A percentile compares a stretch with the other conserved stretches of the same genome.
Evolutionary conservation across 2,888 invertebrate genomes (phyloP).

Genomic region (Mystacides longicornis): DNA sequence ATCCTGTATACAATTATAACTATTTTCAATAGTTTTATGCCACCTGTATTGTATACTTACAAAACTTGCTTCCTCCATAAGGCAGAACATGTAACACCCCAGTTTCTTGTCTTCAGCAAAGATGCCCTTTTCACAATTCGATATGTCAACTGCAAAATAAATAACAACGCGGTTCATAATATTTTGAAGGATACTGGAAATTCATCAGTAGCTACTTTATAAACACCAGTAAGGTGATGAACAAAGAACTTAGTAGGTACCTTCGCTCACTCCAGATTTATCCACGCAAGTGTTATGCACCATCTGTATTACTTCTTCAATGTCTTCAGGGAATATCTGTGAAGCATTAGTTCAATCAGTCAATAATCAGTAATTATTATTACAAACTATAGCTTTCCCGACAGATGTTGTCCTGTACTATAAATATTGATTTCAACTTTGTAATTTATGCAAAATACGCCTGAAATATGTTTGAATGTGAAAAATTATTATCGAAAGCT

Average conservation of each 20-base stretch:
- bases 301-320: slow-evolving; percentile 46
- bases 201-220: too few relatives aligned
- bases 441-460: too few relatives aligned
- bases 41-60: slow-evolving; percentile 37
- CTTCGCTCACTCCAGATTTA: slow-evolving; percentile 44
- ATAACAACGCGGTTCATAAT: neutral
- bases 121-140: slow-evolving; percentile 50
- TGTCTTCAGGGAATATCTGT: slow-evolving; percentile 46
- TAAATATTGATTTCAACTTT: too few relatives aligned
- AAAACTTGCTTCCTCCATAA: slow-evolving; percentile 46
- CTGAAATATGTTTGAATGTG: too few relatives aligned
- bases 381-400: too few relatives aligned
- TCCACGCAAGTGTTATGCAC: slow-evolving; percentile 45
- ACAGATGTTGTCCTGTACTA: too few relatives aligned
- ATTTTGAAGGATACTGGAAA: too few relatives aligned
- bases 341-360: neutral
- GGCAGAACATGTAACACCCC: slow-evolving; percentile 51
- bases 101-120: slow-evolving; percentile 49
- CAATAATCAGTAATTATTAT: too few relatives aligned
- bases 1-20: too few relatives aligned
- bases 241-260: slow-evolving; percentile 31
- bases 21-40: too few relatives aligned
- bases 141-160: slow-evolving; percentile 43
- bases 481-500: too few relatives aligned
- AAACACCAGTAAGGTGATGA: too few relatives aligned